A percentile compares a stretch with the other conserved stretches of the same genome.
Conservation (phyloP, 2,888 invertebrate genomes). For the Melieria omissa region DNA sequence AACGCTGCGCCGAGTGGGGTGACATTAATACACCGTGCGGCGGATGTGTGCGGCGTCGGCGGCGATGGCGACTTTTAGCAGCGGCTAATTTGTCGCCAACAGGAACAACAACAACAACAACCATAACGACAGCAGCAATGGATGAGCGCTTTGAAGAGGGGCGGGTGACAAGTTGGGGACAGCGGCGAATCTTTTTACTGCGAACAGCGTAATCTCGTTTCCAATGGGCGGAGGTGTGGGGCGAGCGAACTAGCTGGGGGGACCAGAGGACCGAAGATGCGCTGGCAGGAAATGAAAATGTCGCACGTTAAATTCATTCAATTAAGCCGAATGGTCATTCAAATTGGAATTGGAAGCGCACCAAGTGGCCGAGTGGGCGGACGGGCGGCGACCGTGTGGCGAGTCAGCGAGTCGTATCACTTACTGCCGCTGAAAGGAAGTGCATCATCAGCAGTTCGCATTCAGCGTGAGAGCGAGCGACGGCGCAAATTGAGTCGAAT, state of each 20-base stretch:
- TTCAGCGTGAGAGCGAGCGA: conserved; percentile 11
- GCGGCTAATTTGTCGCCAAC: conserved; percentile 28
- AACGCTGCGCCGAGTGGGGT: neutral
- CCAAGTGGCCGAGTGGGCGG: neutral
- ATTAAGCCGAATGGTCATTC: conserved; percentile 16
- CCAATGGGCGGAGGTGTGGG: neutral
- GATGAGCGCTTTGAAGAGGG: conserved; percentile 12
- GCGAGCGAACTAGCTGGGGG: neutral
- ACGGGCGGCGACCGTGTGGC: neutral
- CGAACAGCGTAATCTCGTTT: conserved; percentile 19
- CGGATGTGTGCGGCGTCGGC: conserved; percentile 23
- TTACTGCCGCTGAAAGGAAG: conserved; percentile 42
- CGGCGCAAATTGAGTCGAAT: conserved; percentile 27
- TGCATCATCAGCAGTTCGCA: conserved; percentile 47
- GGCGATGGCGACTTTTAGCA: conserved; percentile 29
- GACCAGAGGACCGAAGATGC: neutral
- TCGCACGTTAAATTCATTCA: conserved; percentile 34
- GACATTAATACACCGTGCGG: conserved; percentile 25
- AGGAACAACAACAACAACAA: conserved; percentile 14
- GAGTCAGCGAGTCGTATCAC: neutral
- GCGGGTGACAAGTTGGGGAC: too few species aligned
- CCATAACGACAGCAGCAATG: conserved; percentile 12
- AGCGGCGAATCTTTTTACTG: conserved; percentile 22
- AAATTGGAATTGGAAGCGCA: too few species aligned
- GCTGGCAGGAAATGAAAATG: conserved; percentile 22